These are phyloP conservation scores for Ectobius pallidus DNA, from an alignment of 2,888 invertebrate species.

Conservation along the genomic window DNA sequence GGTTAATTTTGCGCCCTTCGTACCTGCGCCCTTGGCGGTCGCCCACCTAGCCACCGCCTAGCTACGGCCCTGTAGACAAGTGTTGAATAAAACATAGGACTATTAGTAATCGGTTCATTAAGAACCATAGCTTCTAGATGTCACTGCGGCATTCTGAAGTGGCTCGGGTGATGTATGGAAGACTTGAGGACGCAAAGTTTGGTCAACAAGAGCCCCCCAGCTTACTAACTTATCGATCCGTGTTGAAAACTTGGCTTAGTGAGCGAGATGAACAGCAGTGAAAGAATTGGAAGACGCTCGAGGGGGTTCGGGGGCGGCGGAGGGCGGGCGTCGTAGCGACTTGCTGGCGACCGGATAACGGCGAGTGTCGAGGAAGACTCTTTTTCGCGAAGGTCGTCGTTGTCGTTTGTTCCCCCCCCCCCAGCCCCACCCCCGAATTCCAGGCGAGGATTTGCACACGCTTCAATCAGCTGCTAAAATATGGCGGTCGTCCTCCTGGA, in stretches of 20 bases:
- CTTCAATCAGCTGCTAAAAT: neutral
- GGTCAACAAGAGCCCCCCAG: conserved; percentile 31
- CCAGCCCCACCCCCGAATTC: neutral
- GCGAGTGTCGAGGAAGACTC: conserved; percentile 11
- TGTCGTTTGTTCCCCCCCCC: too few relatives aligned
- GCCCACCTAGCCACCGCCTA: too few relatives aligned
- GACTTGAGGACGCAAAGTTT: conserved; percentile 24
- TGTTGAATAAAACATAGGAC: conserved; percentile 31
- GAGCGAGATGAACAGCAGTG: conserved; percentile 39
- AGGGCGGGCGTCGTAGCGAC: conserved; percentile 48
- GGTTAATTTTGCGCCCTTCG: too few relatives aligned
- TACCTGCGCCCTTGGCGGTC: too few relatives aligned
- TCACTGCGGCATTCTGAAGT: neutral
- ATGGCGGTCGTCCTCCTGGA: neutral
- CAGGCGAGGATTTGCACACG: neutral
- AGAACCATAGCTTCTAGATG: neutral
- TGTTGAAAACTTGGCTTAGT: conserved; percentile 41
- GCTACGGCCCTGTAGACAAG: too few relatives aligned
- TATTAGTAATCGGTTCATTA: conserved; percentile 33
- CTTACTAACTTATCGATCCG: conserved; percentile 35
- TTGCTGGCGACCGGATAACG: conserved; percentile 39
- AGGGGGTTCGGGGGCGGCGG: too few relatives aligned
- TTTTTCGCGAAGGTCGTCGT: neutral
- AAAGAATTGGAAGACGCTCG: conserved; percentile 33
- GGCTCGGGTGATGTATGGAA: neutral